Evolutionary conservation across 2,113 vertebrate genomes (phyloP).

Genomic region (Agelaius phoeniceus): DNA sequence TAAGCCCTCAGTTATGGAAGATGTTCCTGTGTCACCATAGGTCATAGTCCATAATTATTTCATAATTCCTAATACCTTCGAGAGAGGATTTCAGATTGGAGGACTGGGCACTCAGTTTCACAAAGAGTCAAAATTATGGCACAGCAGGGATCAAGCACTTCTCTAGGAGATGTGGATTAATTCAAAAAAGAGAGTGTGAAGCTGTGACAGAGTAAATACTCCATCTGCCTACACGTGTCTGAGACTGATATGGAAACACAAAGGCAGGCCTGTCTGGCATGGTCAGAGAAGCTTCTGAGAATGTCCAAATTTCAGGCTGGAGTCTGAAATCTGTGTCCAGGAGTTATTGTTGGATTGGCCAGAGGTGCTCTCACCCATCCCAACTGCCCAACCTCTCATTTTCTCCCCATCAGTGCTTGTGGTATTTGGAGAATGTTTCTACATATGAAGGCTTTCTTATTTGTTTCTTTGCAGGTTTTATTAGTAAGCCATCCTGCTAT

Average conservation of each 20-base stretch:
- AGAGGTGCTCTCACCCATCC: neutral
- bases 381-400: neutral
- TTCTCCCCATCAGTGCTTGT: neutral
- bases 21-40: neutral
- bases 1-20: constrained; percentile 1
- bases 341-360: neutral
- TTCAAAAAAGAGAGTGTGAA: neutral
- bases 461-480: neutral
- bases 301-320: neutral
- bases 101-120: neutral
- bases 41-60: neutral
- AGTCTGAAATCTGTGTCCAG: accelerated
- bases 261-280: neutral
- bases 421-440: neutral
- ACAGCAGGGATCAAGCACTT: neutral
- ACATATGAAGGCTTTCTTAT: neutral
- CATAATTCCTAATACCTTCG: neutral
- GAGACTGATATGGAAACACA: neutral
- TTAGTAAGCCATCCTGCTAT: neutral
- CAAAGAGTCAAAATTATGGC: neutral
- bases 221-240: neutral
- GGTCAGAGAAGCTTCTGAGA: neutral
- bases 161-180: neutral
- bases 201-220: neutral
- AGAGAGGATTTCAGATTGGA: neutral